Base-by-base conservation (phyloP, 2,113 vertebrate genomes). In the Asarcornis scutulata region DNA sequence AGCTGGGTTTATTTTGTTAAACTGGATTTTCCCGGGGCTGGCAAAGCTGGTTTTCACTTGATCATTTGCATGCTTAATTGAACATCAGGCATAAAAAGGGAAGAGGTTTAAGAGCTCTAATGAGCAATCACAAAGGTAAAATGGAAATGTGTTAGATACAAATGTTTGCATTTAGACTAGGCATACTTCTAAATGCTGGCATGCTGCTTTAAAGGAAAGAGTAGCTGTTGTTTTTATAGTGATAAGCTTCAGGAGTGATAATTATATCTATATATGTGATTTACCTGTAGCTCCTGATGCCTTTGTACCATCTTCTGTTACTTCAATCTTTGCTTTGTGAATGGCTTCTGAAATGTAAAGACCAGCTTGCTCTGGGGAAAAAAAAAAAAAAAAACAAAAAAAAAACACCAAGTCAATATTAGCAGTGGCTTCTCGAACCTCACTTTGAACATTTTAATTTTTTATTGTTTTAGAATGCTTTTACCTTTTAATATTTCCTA, bases 301-400 rank as follows among this genome's bases (percentile, higher is more conserved):
- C 56, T 98, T 98, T 0, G 98, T 98, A 17, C 99, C 99, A 15
- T 98, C 98, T 93, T 99, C 98, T 46, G 98, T 98, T 85, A 99
- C 98, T 95, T 99, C 98, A 91, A 98, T 98, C 78, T 98, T 98
- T 81, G 98, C 98, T 91, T 98, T 98, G 92, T 99, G 99, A 71
- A 98, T 98, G 14, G 98, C 98, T 89, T 99, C 98, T 27, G 99
- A 99, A 97, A 99, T 97, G 27, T 99, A 99, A 77, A 99, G 98
- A 27, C 95, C 97, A 31, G 98, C 98, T 83, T 98, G 98, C 66
- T 97, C 99, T 99, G 97, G 36, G 25, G 48, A 73, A 91, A 80
- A 90, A 83, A 68, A 5, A 8, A 5, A 46, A 29, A 60, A 27
- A 34, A 16, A 23, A 17, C 7, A 46, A 17, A 18, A 46, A 4